phyloP scores from a whole-genome alignment of 30 jellyfish, hydroid and myxozoan genomes.

The Turritopsis dohrnii region DNA sequence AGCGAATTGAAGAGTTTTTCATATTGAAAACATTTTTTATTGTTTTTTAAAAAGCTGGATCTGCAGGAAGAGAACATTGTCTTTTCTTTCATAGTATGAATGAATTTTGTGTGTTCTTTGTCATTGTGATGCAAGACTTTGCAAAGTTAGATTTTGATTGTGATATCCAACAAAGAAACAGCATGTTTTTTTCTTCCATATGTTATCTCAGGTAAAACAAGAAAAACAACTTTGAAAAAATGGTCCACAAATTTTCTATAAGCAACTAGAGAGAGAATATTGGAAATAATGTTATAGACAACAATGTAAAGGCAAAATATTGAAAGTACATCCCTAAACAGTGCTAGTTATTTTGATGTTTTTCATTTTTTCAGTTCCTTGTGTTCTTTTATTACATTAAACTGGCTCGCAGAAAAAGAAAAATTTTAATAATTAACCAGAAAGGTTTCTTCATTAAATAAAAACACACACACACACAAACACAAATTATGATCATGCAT shows the following conservation, averaged over 20 bases:
- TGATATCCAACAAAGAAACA: too few species aligned
- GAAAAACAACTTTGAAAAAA: too few species aligned
- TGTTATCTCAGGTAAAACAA: too few species aligned
- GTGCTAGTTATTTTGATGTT: not conserved
- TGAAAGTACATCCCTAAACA: not conserved
- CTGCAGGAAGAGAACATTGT: not conserved
- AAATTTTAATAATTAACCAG: not conserved
- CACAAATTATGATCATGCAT: not conserved
- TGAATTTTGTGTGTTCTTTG: not conserved
- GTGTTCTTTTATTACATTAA: not conserved
- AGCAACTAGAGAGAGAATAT: too few species aligned
- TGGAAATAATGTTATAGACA: too few species aligned
- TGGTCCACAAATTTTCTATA: too few species aligned
- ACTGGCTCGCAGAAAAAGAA: not conserved
- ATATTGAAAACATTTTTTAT: not conserved
- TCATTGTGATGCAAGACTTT: too few species aligned
- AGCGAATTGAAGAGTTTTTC: too few species aligned
- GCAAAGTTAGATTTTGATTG: too few species aligned
- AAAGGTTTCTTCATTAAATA: not conserved
- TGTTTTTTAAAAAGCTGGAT: not conserved
- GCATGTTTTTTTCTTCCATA: too few species aligned
- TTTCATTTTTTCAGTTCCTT: not conserved
- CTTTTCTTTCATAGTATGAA: not conserved
- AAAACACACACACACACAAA: not conserved
- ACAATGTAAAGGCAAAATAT: not conserved